Evolutionary conservation across 2,113 vertebrate genomes (phyloP).

Genomic region (Capreolus pygargus): DNA sequence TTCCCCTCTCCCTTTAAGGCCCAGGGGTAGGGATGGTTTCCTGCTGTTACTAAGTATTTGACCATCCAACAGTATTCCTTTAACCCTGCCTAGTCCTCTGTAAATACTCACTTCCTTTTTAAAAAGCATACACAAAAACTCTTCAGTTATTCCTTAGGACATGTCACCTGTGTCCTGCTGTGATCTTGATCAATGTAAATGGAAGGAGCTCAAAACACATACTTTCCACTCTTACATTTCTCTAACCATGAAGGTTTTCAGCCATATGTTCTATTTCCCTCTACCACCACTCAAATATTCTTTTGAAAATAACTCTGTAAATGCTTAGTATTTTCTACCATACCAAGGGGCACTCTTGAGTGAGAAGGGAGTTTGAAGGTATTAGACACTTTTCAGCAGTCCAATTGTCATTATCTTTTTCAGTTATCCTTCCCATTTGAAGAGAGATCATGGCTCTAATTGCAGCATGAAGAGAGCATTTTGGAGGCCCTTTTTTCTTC

Average conservation of each 20-base stretch:
- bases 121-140: background rate
- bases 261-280: background rate
- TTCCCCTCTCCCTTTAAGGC: background rate
- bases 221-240: background rate
- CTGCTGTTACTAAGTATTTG: background rate
- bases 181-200: background rate
- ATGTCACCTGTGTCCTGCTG: background rate
- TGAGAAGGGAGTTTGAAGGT: background rate
- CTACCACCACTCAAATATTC: background rate
- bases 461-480: background rate
- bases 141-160: background rate
- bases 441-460: background rate
- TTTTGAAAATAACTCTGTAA: background rate
- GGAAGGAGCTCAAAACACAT: background rate
- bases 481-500: constrained; percentile 11
- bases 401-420: background rate
- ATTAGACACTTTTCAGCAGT: background rate
- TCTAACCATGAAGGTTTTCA: background rate
- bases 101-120: background rate
- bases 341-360: background rate
- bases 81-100: background rate
- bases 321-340: background rate
- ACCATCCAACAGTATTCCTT: background rate
- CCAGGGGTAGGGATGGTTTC: background rate
- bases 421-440: constrained; percentile 8